Evolutionary conservation across 2,888 invertebrate species (phyloP).

Genomic region (Chironomus riparius): DNA sequence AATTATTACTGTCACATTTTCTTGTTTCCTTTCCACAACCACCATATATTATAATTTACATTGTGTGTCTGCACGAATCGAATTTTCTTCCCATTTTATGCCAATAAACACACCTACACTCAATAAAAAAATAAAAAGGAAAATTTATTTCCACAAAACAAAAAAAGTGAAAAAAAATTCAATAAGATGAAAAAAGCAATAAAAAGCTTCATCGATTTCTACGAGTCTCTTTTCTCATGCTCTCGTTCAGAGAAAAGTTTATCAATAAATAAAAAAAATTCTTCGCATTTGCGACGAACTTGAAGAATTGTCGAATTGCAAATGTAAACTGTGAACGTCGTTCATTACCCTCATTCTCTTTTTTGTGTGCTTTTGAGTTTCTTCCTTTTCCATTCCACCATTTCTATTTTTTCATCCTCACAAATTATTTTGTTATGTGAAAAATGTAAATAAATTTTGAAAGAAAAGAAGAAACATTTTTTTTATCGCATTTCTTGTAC

Average conservation of each 20-base stretch:
- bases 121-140: neutral
- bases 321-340: constrained; percentile 10
- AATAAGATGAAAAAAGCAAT: neutral
- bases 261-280: neutral
- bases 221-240: neutral
- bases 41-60: neutral
- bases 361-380: neutral
- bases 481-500: neutral
- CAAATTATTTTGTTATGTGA: constrained; percentile 12
- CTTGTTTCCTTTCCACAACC: neutral
- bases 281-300: neutral
- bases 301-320: neutral
- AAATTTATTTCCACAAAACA: neutral
- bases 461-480: neutral
- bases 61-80: neutral
- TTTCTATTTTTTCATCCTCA: neutral
- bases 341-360: neutral
- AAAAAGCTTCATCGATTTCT: constrained; percentile 5
- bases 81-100: neutral
- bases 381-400: too few relatives aligned
- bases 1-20: too few relatives aligned
- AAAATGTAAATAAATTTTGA: constrained; percentile 13
- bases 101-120: neutral
- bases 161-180: neutral
- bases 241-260: neutral